Base-by-base conservation (phyloP, 2,888 invertebrate species). In the Muschampia plurimacula region DNA sequence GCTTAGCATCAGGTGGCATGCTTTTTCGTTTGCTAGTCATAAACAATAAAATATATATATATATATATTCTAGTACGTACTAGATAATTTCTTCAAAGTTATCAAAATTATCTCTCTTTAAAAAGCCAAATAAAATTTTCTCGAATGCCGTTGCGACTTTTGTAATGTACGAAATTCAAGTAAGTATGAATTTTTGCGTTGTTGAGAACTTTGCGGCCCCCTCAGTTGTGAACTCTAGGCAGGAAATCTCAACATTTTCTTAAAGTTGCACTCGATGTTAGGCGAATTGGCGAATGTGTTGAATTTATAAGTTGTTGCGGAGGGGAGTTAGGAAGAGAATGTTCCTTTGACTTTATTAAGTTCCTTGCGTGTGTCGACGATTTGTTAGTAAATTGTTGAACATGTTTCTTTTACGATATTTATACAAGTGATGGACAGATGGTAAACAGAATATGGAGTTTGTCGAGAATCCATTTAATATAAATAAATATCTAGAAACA, bases 241-340 rank as follows among this genome's bases (percentile, higher is more conserved):
- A 36, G 60, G 36, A 60, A 60, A 60, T 60, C 60, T 36, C 60
- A 60, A 60, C 60, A 60, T 60, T 60, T 36, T 60, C 60, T 60
- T 36, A 60, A 60, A 60, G 60, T 60, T 60, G n/a, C 59, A 36
- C 36, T 60, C 41, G 22, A 28, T 55, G 55, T 28, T 55, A 15
- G 22, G 28, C 55, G 55, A 28, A 55, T 28, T 28, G 55, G 22
- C 3, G 55, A 55, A 55, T 55, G 55, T 55, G 55, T 55, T 55
- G 55, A 55, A 55, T 28, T 22, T 55, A 28, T 55, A 55, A 55
- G 22, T 55, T 12, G 22, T 55, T 28, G n/a, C n/a, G n/a, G n/a
- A n/a, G n/a, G n/a, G n/a, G 22, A 28, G 28, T 55, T 28, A 3
- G 28, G 1, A 28, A 28, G 10, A 22, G 8, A 55, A 22, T 55